A percentile compares a stretch with the other conserved stretches of the same genome.
Evolutionary conservation across 1,140 invertebrate genomes (phyloP).

Genomic region (Diprion similis): DNA sequence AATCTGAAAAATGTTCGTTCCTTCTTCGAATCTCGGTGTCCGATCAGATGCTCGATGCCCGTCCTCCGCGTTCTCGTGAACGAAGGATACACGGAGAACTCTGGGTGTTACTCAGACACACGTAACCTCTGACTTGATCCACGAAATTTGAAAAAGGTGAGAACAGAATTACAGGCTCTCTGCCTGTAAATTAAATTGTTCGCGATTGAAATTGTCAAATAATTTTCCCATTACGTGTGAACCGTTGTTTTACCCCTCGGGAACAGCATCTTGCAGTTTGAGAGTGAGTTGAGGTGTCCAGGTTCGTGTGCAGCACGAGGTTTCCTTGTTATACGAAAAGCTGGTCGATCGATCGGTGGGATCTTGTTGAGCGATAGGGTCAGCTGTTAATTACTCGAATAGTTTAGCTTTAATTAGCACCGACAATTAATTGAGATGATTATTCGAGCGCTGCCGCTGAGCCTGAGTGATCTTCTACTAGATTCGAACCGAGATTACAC

Average conservation of each 20-base stretch:
- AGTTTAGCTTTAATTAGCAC: constrained; percentile 51
- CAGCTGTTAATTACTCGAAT: constrained; percentile 47
- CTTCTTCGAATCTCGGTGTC: constrained; percentile 37
- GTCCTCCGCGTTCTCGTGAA: background rate
- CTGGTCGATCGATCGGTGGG: background rate
- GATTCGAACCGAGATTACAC: no score
- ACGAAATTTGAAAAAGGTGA: background rate
- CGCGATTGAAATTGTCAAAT: no score
- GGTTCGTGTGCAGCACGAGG: no score
- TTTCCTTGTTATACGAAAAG: background rate
- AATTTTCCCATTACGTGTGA: no score
- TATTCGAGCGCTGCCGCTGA: constrained; percentile 7
- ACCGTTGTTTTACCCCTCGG: no score
- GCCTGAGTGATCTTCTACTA: background rate
- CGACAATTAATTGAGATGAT: constrained; percentile 50
- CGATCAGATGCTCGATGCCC: constrained; percentile 27
- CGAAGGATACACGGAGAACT: background rate
- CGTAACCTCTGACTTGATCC: no score
- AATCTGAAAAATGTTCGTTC: constrained; percentile 42
- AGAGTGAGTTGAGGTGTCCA: no score
- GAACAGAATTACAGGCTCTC: no score
- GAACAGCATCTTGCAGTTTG: no score
- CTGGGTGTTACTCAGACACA: background rate
- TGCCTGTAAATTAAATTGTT: no score
- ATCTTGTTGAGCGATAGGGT: constrained; percentile 24